phyloP scores from a whole-genome alignment of 2,888 invertebrate species.

The Erebia ligea region DNA sequence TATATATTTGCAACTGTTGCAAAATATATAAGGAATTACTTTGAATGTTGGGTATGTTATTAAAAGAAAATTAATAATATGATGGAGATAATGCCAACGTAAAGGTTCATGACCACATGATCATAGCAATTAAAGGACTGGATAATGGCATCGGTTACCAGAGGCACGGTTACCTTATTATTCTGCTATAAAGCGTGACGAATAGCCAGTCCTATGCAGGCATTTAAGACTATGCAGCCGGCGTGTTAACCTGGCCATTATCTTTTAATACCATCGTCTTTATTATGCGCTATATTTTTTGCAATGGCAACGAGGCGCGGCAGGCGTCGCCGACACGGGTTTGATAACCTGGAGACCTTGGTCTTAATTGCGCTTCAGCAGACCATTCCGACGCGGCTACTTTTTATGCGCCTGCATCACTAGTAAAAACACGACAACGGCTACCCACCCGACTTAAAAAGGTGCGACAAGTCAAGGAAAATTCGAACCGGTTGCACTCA shows the following conservation, averaged over 20 bases:
- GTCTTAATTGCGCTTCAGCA: slow-evolving; percentile 82
- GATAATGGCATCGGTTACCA: slow-evolving; percentile 35
- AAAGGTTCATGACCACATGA: slow-evolving; percentile 26
- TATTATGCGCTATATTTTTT: slow-evolving; percentile 80
- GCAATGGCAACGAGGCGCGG: slow-evolving; percentile 73
- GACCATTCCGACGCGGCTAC: slow-evolving; percentile 79
- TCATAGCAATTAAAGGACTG: slow-evolving; percentile 36
- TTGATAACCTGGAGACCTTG: slow-evolving; percentile 84
- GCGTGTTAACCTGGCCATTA: slow-evolving; percentile 75
- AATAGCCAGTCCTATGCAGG: slow-evolving; percentile 52
- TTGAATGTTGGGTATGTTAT: background rate
- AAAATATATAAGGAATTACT: too few relatives aligned
- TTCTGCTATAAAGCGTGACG: slow-evolving; percentile 50
- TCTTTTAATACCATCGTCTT: slow-evolving; percentile 81
- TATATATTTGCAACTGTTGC: slow-evolving; percentile 21
- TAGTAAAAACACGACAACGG: slow-evolving; percentile 76
- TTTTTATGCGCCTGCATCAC: slow-evolving; percentile 82
- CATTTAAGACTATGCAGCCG: slow-evolving; percentile 63
- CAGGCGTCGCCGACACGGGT: slow-evolving; percentile 75
- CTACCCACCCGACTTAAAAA: slow-evolving; percentile 68
- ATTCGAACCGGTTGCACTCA: slow-evolving; percentile 56
- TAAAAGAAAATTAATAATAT: slow-evolving; percentile 14
- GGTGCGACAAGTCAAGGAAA: slow-evolving; percentile 62
- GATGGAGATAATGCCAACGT: slow-evolving; percentile 25
- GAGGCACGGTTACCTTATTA: slow-evolving; percentile 41